Percentiles rank a stretch among this genome's conserved stretches.
Evolutionary conservation across 2,888 invertebrate species (phyloP).

Genomic region (Spialia ferax): DNA sequence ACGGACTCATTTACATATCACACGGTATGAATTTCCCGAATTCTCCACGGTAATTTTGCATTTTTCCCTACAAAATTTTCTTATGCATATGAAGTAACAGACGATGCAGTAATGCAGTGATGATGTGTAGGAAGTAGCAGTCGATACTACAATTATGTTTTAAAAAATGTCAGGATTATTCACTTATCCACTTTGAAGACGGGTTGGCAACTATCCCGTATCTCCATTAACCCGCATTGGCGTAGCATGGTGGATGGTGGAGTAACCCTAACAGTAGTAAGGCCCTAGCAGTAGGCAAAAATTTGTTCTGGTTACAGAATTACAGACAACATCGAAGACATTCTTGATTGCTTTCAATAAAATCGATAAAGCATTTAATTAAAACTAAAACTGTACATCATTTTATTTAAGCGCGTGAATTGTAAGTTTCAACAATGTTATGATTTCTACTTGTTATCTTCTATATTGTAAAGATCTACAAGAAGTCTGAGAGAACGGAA

Average conservation of each 20-base stretch:
- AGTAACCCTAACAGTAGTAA: too few species aligned
- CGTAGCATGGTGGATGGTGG: too few species aligned
- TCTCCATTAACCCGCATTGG: too few species aligned
- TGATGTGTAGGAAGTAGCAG: too few species aligned
- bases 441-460: slow-evolving; percentile 12
- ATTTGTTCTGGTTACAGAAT: neutral
- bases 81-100: slow-evolving; percentile 21
- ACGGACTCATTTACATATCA: slow-evolving; percentile 37
- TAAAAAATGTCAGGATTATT: neutral
- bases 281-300: too few species aligned
- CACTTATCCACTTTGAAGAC: neutral
- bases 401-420: slow-evolving; percentile 14
- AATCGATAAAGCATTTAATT: slow-evolving; percentile 15
- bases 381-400: slow-evolving; percentile 9
- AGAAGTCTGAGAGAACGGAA: too few species aligned
- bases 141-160: neutral
- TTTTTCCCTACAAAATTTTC: slow-evolving; percentile 29
- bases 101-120: neutral
- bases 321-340: neutral
- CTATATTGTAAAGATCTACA: slow-evolving; percentile 19
- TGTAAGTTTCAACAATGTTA: slow-evolving; percentile 8
- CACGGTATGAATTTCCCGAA: slow-evolving; percentile 34
- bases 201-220: too few species aligned
- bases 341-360: slow-evolving; percentile 34
- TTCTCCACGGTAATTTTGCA: slow-evolving; percentile 20